Percentiles rank a stretch among this genome's conserved stretches.
Conservation (phyloP, 2,888 invertebrate genomes). For the Stegophylla sp. region DNA sequence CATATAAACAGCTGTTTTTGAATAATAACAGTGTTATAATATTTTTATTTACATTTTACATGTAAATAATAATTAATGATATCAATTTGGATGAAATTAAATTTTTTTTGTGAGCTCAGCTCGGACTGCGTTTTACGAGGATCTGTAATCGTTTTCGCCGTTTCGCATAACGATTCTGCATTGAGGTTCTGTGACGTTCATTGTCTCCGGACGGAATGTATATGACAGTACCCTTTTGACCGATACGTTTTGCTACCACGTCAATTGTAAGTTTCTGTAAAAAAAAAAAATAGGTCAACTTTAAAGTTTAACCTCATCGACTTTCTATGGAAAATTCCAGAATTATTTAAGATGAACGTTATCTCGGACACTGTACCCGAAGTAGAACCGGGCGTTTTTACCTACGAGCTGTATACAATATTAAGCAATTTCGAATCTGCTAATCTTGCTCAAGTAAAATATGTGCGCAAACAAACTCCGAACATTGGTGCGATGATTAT, state of each 20-base stretch:
- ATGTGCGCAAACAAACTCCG: constrained; percentile 37
- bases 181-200: neutral
- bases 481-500: constrained; percentile 40
- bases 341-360: constrained; percentile 22
- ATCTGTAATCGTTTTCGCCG: neutral
- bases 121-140: neutral
- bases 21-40: constrained; percentile 6
- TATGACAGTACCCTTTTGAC: neutral
- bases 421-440: constrained; percentile 48
- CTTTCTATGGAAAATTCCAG: neutral
- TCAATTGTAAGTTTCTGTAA: constrained; percentile 44
- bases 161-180: neutral
- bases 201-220: neutral
- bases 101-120: neutral
- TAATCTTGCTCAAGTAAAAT: constrained; percentile 39
- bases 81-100: neutral
- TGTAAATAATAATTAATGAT: neutral
- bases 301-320: neutral
- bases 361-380: constrained; percentile 22
- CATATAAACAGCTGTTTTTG: constrained; percentile 39
- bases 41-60: neutral
- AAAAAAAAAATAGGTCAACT: constrained; percentile 40
- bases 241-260: neutral
- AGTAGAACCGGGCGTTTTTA: constrained; percentile 41
- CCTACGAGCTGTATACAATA: constrained; percentile 21